phyloP scores from a whole-genome alignment of 2,888 invertebrate species.

The Synergus itoensis region DNA sequence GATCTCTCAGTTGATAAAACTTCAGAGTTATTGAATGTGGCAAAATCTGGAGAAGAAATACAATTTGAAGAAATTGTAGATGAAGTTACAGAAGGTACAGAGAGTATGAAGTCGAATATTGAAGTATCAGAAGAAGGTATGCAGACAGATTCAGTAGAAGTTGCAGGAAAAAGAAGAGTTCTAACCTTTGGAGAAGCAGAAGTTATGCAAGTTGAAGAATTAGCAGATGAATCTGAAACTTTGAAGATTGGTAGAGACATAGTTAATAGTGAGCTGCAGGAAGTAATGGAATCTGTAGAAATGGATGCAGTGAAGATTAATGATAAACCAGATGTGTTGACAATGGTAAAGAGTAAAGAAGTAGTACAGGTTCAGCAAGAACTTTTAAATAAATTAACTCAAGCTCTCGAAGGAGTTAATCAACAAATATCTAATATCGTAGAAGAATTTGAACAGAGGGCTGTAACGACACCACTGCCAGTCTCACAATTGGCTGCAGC shows the following conservation, averaged over 20 bases:
- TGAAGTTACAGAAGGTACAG: not conserved
- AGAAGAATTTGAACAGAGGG: constrained; percentile 67
- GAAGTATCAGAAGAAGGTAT: not conserved
- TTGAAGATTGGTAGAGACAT: not conserved
- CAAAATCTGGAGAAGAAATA: not conserved
- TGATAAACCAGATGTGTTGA: constrained; percentile 5
- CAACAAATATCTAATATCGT: constrained; percentile 63
- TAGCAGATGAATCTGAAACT: not conserved
- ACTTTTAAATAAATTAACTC: constrained; percentile 29
- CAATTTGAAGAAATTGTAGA: constrained; percentile 9
- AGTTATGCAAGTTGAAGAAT: not conserved
- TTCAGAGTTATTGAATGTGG: not conserved
- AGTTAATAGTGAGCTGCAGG: not conserved
- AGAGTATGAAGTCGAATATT: not conserved
- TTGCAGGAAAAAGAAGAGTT: not conserved
- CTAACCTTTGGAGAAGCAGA: not conserved
- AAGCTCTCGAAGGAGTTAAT: constrained; percentile 61
- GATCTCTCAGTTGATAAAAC: not conserved
- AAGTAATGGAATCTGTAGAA: constrained; percentile 30
- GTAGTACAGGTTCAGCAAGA: constrained; percentile 14
- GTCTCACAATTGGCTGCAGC: constrained; percentile 61
- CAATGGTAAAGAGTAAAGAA: not conserved
- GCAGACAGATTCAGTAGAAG: not conserved
- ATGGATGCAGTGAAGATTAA: not conserved
- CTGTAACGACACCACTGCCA: constrained; percentile 55